Evolutionary conservation across 2,113 vertebrate genomes (phyloP).

Genomic region (Cynoglossus semilaevis): DNA sequence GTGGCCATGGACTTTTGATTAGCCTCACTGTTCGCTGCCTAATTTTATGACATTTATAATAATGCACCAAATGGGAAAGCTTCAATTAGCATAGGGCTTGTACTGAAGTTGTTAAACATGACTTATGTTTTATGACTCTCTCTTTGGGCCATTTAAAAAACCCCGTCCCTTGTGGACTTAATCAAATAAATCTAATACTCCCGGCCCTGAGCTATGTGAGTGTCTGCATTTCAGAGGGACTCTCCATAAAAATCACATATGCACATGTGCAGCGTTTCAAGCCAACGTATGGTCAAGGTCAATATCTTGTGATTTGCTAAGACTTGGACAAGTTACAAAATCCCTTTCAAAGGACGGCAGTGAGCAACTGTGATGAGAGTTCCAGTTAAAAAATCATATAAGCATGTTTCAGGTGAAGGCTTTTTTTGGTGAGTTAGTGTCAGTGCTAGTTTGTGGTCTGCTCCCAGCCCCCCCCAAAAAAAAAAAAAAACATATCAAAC

Average conservation of each 20-base stretch:
- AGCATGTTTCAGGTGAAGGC: too few relatives aligned
- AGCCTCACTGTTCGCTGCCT: constrained; percentile 23
- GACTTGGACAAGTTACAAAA: constrained; percentile 6
- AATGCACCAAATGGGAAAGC: constrained; percentile 37
- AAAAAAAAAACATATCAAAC: too few relatives aligned
- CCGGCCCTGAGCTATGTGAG: constrained; percentile 21
- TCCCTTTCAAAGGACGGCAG: too few relatives aligned
- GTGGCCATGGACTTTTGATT: constrained; percentile 27
- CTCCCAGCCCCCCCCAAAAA: too few relatives aligned
- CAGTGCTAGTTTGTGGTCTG: too few relatives aligned
- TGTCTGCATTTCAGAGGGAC: constrained; percentile 21
- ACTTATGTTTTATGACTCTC: constrained; percentile 48
- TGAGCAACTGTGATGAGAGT: too few relatives aligned
- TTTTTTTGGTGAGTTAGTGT: too few relatives aligned
- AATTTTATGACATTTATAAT: constrained; percentile 49
- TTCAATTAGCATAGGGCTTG: constrained; percentile 53
- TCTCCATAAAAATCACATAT: constrained; percentile 35
- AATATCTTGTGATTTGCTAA: background rate
- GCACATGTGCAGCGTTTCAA: constrained; percentile 16
- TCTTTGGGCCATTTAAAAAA: constrained; percentile 50
- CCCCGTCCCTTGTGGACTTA: constrained; percentile 39
- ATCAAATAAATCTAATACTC: constrained; percentile 58
- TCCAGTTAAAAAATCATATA: too few relatives aligned
- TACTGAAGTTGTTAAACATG: constrained; percentile 54
- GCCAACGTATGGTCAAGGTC: constrained; percentile 32